A percentile compares a stretch with the other conserved stretches of the same genome.
phyloP scores from a whole-genome alignment of 2,113 vertebrate genomes.

The Epinephelus cyanopodus region DNA sequence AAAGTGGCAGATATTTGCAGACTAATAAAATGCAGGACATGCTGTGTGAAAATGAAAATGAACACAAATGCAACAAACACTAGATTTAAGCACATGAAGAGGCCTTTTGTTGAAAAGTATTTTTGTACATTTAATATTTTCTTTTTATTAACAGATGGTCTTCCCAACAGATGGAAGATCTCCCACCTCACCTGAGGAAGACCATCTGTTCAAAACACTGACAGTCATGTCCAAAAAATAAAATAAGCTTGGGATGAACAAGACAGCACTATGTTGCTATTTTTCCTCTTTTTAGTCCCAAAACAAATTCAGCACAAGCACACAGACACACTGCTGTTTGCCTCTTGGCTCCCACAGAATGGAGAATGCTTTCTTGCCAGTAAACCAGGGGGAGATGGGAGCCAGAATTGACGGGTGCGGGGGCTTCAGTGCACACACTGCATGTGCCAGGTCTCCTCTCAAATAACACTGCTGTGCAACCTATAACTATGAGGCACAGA shows the following conservation, averaged over 20 bases:
- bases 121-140: background rate
- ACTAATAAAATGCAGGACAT: background rate
- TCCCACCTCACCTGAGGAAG: constrained; percentile 1
- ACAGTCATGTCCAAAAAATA: background rate
- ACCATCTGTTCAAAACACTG: background rate
- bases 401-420: constrained; percentile 33
- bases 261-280: background rate
- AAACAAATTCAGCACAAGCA: background rate
- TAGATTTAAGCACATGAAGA: background rate
- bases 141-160: constrained; percentile 3
- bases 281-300: background rate
- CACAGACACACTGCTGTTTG: constrained; percentile 3
- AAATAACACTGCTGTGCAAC: constrained; percentile 32
- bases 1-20: background rate
- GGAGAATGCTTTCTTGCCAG: constrained; percentile 11
- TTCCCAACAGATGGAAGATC: background rate
- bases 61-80: background rate
- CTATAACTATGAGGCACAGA: constrained; percentile 43
- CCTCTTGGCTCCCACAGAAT: constrained; percentile 3
- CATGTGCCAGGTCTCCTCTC: constrained; percentile 39
- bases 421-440: constrained; percentile 24
- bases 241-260: background rate
- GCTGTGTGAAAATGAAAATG: background rate
- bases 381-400: constrained; percentile 25
- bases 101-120: too few relatives aligned